Conservation (phyloP, 1,140 invertebrate genomes). For the Camponotus vicinus region DNA sequence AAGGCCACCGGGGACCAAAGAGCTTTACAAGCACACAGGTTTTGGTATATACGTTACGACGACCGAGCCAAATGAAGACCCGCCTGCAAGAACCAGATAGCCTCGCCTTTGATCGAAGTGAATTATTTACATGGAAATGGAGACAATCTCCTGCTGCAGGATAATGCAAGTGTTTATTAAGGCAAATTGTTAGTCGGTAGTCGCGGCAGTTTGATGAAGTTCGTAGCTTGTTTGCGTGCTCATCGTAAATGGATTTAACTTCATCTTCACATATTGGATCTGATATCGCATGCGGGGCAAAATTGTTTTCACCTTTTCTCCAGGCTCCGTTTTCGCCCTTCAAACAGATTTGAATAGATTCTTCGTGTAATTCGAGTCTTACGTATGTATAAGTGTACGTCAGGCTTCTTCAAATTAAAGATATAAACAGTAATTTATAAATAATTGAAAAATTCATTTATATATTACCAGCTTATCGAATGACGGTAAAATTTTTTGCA, state of each 20-base stretch:
- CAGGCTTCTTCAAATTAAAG: not conserved
- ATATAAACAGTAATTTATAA: not conserved
- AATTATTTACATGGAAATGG: constrained; percentile 63
- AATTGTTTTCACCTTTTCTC: constrained; percentile 2
- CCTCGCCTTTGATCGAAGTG: constrained; percentile 63
- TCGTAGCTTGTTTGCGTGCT: constrained; percentile 48
- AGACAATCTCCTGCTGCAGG: constrained; percentile 56
- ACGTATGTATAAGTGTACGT: no score
- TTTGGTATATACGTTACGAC: constrained; percentile 55
- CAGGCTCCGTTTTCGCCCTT: not conserved
- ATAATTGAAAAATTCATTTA: not conserved
- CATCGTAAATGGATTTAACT: constrained; percentile 54
- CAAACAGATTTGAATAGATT: not conserved
- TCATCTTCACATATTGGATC: constrained; percentile 45
- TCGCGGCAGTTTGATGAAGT: constrained; percentile 52
- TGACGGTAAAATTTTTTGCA: not conserved
- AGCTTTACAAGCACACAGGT: constrained; percentile 73
- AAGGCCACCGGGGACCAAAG: constrained; percentile 90
- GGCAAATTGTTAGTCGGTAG: constrained; percentile 59
- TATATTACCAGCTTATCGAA: not conserved
- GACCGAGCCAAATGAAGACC: constrained; percentile 60
- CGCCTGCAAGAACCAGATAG: constrained; percentile 62
- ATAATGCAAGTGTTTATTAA: constrained; percentile 64
- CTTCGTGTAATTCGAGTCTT: not conserved
- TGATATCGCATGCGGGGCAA: not conserved